These are phyloP conservation scores for Resseliella maxima DNA, from an alignment of 2,888 invertebrate genomes.

Conservation along the genomic window DNA sequence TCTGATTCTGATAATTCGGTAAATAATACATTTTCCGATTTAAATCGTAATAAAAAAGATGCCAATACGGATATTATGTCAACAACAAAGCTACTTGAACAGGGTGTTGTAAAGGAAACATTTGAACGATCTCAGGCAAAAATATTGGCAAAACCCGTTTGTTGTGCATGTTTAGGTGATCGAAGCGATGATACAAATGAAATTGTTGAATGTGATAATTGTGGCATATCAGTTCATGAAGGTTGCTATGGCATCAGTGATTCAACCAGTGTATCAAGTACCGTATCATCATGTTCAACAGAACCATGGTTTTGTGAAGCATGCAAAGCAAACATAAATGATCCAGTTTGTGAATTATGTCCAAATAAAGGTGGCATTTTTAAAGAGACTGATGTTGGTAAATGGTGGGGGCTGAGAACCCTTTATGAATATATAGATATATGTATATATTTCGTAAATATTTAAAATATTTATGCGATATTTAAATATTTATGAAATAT, in stretches of 20 bases:
- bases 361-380: conserved; percentile 92
- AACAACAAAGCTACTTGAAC: neutral
- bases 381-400: conserved; percentile 97
- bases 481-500: no score
- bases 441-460: no score
- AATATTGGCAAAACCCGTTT: conserved; percentile 81
- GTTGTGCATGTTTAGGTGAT: conserved; percentile 93
- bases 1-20: conserved; percentile 57
- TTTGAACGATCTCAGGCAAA: conserved; percentile 65
- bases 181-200: conserved; percentile 94
- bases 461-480: no score
- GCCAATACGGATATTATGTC: neutral
- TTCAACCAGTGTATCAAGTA: conserved; percentile 89
- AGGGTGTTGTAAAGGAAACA: conserved; percentile 59
- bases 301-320: conserved; percentile 99
- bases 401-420: no score
- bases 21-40: neutral
- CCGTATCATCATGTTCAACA: conserved; percentile 93
- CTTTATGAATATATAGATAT: no score
- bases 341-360: conserved; percentile 94
- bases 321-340: conserved; percentile 88
- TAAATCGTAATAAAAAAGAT: conserved; percentile 11
- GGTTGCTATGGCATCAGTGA: conserved; percentile 97
- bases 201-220: conserved; percentile 96
- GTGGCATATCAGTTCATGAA: conserved; percentile 96